These are phyloP conservation scores for Pachycephus smyrnensis DNA, from an alignment of 2,888 invertebrate species.

Conservation along the genomic window DNA sequence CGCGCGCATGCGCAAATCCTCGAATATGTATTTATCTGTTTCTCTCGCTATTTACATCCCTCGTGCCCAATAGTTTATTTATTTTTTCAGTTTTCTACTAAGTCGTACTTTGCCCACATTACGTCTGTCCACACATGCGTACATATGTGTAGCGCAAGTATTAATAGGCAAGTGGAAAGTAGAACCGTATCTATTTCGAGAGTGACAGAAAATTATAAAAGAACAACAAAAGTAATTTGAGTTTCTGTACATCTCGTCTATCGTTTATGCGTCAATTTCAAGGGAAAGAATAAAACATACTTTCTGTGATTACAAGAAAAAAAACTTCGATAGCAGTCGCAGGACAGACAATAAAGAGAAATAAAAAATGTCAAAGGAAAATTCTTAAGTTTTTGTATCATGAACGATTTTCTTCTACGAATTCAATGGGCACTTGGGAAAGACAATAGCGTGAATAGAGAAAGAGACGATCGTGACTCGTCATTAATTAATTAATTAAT, in stretches of 20 bases:
- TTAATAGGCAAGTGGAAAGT: background rate
- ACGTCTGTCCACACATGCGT: background rate
- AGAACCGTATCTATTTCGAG: background rate
- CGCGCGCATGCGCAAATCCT: constrained; percentile 14
- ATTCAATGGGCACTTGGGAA: background rate
- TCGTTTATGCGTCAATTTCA: background rate
- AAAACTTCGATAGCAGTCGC: background rate
- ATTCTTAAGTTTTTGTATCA: background rate
- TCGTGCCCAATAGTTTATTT: constrained; percentile 25
- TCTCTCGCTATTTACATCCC: constrained; percentile 27
- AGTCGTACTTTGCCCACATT: constrained; percentile 29
- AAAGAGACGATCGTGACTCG: background rate
- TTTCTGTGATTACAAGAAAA: background rate
- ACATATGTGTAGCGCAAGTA: background rate
- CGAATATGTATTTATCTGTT: constrained; percentile 15
- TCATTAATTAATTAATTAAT: background rate
- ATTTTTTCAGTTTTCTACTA: constrained; percentile 39
- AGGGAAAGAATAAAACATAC: background rate
- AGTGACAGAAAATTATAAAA: background rate
- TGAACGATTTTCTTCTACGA: background rate
- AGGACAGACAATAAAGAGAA: background rate
- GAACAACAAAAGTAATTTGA: background rate
- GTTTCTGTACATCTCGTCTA: background rate
- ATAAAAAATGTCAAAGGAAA: background rate
- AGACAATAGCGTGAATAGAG: background rate